Evolutionary conservation across 2,888 invertebrate species (phyloP).

Genomic region (Drosophila paracracens): DNA sequence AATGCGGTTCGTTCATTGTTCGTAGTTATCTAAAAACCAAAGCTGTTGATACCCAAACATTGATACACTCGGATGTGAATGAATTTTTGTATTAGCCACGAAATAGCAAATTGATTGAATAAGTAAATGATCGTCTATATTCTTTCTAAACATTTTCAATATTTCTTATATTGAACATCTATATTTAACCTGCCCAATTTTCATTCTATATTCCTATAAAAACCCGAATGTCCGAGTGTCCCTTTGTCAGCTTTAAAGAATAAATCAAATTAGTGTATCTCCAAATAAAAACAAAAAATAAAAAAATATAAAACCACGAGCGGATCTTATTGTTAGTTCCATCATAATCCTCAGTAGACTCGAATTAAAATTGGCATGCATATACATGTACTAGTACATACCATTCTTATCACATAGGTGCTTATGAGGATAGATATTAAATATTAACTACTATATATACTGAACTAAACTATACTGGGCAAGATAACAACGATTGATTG

Average conservation of each 20-base stretch:
- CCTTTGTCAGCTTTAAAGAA: constrained; percentile 15
- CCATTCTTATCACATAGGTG: constrained; percentile 40
- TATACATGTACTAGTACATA: constrained; percentile 20
- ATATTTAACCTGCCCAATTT: constrained; percentile 3
- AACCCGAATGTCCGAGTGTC: constrained; percentile 17
- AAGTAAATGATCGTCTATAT: not conserved
- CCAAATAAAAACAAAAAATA: constrained; percentile 25
- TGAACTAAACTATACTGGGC: constrained; percentile 29
- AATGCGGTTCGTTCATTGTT: constrained; percentile 28
- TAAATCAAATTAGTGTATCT: constrained; percentile 43
- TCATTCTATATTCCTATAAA: not conserved
- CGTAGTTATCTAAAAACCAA: constrained; percentile 25
- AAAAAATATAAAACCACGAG: constrained; percentile 6
- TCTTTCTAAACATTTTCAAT: not conserved
- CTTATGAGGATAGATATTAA: constrained; percentile 30
- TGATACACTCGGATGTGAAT: constrained; percentile 9
- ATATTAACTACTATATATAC: constrained; percentile 22
- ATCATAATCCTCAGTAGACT: constrained; percentile 56
- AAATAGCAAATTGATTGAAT: not conserved
- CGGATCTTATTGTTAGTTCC: constrained; percentile 38
- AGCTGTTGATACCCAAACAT: constrained; percentile 20
- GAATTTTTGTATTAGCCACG: not conserved
- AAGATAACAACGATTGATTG: constrained; percentile 34
- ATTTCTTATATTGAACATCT: not conserved
- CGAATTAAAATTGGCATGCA: constrained; percentile 4